These are phyloP conservation scores for Lichenostomus cassidix DNA, from an alignment of 2,113 vertebrate species.

Conservation along the genomic window DNA sequence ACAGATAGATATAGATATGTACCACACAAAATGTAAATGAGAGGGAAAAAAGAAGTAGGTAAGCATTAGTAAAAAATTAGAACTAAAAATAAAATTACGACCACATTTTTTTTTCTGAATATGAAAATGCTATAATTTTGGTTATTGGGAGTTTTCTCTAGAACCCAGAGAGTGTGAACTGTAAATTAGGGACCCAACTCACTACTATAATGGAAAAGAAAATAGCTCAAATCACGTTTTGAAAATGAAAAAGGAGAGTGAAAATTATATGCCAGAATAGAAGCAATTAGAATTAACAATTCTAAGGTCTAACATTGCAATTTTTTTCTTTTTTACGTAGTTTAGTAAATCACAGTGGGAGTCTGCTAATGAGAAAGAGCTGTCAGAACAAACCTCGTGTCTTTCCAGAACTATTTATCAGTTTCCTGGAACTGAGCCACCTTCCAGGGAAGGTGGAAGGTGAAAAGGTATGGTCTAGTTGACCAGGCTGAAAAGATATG, in stretches of 20 bases:
- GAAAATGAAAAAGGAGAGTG: not conserved
- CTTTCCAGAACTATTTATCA: not conserved
- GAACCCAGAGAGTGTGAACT: not conserved
- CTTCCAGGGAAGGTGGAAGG: not conserved
- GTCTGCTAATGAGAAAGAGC: not conserved
- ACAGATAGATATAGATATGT: no score
- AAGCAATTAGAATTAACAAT: not conserved
- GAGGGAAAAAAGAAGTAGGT: not conserved
- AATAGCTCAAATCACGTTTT: not conserved
- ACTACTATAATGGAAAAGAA: not conserved
- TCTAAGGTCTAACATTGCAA: not conserved
- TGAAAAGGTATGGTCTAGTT: not conserved
- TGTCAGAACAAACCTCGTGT: not conserved
- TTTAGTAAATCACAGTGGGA: not conserved
- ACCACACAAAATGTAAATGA: not conserved
- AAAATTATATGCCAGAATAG: not conserved
- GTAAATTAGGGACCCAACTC: not conserved
- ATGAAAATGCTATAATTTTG: not conserved
- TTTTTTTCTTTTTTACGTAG: not conserved
- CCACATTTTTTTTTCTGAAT: not conserved
- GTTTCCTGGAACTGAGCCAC: not conserved
- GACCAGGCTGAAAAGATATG: not conserved
- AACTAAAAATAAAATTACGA: not conserved
- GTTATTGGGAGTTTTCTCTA: not conserved
- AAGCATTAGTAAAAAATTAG: not conserved